phyloP scores from a whole-genome alignment of 2,113 vertebrate genomes.

The Plecotus auritus region DNA sequence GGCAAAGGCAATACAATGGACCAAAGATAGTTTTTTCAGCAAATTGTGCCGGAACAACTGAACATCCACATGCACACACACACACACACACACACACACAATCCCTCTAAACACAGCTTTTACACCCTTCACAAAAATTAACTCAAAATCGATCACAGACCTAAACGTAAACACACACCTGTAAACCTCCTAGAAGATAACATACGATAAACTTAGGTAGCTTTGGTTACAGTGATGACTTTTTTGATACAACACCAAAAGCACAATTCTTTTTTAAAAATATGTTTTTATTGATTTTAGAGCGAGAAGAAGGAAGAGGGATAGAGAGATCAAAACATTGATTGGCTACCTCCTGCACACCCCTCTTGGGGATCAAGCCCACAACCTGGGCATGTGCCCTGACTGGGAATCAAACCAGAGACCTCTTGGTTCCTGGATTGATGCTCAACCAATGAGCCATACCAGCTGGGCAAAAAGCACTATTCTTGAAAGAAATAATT shows the following conservation, averaged over 20 bases:
- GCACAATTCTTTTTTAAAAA: background rate
- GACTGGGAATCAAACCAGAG: too few species aligned
- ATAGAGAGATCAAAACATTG: too few species aligned
- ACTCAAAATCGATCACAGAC: background rate
- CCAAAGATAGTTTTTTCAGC: background rate
- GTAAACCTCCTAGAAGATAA: background rate
- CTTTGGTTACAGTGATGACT: background rate
- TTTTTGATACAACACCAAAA: background rate
- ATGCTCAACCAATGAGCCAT: too few species aligned
- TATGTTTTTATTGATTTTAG: too few species aligned
- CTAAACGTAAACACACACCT: background rate
- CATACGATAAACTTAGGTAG: background rate
- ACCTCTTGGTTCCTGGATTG: too few species aligned
- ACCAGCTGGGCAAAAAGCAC: background rate
- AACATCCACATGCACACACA: background rate
- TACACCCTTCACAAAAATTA: background rate
- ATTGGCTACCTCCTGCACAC: too few species aligned
- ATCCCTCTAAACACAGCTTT: background rate
- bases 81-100: too few species aligned
- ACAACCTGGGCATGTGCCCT: too few species aligned
- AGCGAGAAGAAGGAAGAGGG: too few species aligned
- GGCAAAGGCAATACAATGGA: background rate
- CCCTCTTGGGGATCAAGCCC: too few species aligned
- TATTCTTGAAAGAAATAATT: background rate
- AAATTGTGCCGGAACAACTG: background rate